Evolutionary conservation across 2,113 vertebrate species (phyloP).

Genomic region (Dicerorhinus sumatrensis): DNA sequence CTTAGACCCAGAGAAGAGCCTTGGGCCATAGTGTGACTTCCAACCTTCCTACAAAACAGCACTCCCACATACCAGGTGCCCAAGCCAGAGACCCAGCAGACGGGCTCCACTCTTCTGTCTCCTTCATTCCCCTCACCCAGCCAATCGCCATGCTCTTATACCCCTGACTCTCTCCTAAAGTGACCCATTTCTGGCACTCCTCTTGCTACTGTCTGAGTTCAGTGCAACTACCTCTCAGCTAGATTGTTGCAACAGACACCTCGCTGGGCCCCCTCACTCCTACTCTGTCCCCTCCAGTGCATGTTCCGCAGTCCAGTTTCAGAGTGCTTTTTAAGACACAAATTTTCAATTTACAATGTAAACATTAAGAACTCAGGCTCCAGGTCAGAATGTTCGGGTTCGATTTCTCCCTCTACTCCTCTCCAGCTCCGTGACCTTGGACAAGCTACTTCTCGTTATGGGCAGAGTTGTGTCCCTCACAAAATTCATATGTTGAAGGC

Average conservation of each 20-base stretch:
- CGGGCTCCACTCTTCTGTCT: not conserved
- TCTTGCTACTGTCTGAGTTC: not conserved
- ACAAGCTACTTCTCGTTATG: not conserved
- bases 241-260: not conserved
- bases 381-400: too few species aligned
- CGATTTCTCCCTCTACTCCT: not conserved
- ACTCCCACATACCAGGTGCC: not conserved
- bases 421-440: not conserved
- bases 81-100: not conserved
- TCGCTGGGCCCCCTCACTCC: not conserved
- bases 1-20: not conserved
- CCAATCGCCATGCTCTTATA: not conserved
- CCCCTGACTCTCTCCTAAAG: not conserved
- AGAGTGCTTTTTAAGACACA: not conserved
- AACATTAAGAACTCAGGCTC: not conserved
- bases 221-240: not conserved
- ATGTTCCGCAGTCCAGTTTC: not conserved
- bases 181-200: not conserved
- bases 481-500: not conserved
- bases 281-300: too few species aligned
- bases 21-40: not conserved
- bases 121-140: not conserved
- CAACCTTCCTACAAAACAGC: not conserved
- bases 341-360: not conserved
- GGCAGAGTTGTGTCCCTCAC: not conserved